Percentiles rank a stretch among this genome's conserved stretches.
Conservation (phyloP, 2,113 vertebrate species). For the Caretta caretta region DNA sequence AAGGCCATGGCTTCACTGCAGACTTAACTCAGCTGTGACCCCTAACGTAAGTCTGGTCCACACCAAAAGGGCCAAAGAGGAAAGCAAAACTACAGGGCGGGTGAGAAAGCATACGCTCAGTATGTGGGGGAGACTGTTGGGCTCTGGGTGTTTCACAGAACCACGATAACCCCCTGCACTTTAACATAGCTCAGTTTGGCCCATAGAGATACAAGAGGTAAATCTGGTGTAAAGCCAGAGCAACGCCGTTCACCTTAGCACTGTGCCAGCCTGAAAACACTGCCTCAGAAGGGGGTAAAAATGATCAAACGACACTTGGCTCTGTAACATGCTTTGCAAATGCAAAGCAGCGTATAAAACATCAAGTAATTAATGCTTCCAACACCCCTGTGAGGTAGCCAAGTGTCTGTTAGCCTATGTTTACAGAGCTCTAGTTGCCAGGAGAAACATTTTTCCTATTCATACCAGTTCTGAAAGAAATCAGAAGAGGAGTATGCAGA, state of each 20-base stretch:
- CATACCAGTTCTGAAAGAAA: not conserved
- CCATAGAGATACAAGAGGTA: too few relatives aligned
- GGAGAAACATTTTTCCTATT: not conserved
- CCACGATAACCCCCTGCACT: not conserved
- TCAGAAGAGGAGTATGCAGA: not conserved
- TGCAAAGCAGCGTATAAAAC: not conserved
- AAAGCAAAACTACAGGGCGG: not conserved
- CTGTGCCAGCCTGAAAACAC: not conserved
- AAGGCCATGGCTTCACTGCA: not conserved
- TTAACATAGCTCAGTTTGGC: too few relatives aligned
- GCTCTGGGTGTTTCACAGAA: not conserved
- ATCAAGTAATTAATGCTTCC: not conserved
- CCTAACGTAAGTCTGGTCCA: not conserved
- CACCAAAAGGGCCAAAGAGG: not conserved
- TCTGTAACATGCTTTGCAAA: not conserved
- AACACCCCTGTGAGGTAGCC: fast-evolving
- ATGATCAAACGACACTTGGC: not conserved
- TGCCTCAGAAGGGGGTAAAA: not conserved
- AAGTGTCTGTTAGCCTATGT: not conserved
- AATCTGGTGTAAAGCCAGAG: not conserved
- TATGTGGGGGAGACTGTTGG: not conserved
- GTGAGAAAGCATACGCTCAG: not conserved
- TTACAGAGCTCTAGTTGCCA: slow-evolving; percentile 37
- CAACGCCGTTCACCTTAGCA: not conserved
- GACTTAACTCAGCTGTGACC: not conserved